These are phyloP conservation scores for Zosterops lateralis DNA, from an alignment of 2,113 vertebrate genomes.

Conservation along the genomic window DNA sequence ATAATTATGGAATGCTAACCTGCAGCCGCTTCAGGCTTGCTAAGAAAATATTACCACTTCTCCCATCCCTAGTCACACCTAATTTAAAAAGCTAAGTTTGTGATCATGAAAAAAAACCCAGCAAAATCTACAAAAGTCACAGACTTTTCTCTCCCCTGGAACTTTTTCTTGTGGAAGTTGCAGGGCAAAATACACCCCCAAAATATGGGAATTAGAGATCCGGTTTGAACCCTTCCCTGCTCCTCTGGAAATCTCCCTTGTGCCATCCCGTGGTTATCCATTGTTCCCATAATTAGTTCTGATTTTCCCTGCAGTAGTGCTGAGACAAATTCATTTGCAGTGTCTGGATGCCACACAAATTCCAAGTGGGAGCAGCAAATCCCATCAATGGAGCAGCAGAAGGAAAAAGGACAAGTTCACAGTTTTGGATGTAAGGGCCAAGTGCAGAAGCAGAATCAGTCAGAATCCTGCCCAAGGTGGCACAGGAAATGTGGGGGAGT, in stretches of 20 bases:
- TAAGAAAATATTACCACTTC: background rate
- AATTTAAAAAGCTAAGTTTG: background rate
- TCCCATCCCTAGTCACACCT: background rate
- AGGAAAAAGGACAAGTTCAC: background rate
- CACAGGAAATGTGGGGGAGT: background rate
- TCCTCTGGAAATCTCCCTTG: background rate
- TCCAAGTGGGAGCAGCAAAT: background rate
- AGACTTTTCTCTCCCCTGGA: background rate
- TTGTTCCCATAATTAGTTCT: background rate
- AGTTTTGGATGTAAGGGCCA: background rate
- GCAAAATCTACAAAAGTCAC: background rate
- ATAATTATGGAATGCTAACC: slow-evolving; percentile 39
- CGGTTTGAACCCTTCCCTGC: background rate
- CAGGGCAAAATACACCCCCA: background rate
- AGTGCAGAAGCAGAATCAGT: background rate
- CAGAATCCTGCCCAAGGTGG: background rate
- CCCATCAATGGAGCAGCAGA: rapidly evolving
- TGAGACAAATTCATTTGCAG: background rate
- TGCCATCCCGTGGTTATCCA: background rate
- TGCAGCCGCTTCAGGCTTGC: background rate
- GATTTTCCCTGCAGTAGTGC: background rate
- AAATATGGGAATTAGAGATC: background rate
- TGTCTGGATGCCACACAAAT: background rate
- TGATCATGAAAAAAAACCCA: background rate
- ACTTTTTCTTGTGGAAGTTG: background rate